A percentile compares a stretch with the other conserved stretches of the same genome.
Evolutionary conservation across 2,113 vertebrate genomes (phyloP).

Genomic region (Epinephelus lanceolatus): DNA sequence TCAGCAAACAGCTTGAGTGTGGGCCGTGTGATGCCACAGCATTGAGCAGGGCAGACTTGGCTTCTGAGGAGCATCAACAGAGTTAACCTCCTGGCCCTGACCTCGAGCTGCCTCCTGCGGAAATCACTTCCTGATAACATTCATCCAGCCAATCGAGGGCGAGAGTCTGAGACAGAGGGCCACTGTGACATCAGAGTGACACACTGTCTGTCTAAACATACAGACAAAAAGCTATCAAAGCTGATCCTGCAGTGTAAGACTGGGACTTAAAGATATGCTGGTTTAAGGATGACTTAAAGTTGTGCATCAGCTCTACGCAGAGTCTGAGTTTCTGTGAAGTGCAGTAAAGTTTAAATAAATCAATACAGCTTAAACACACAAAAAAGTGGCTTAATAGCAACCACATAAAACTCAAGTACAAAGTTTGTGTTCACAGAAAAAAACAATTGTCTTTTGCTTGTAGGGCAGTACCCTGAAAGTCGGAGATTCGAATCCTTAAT

Average conservation of each 20-base stretch:
- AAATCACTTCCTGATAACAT: constrained; percentile 60
- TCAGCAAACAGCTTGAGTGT: constrained; percentile 43
- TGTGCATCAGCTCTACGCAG: too few relatives aligned
- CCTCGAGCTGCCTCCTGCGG: constrained; percentile 48
- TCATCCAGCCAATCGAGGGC: constrained; percentile 63
- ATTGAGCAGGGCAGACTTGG: constrained; percentile 17
- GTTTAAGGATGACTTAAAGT: too few relatives aligned
- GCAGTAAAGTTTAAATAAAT: too few relatives aligned
- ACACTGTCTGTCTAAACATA: background rate
- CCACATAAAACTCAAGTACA: too few relatives aligned
- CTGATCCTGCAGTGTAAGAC: background rate
- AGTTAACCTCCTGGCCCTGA: constrained; percentile 61
- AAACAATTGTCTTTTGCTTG: too few relatives aligned
- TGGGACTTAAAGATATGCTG: background rate
- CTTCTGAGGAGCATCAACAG: constrained; percentile 58
- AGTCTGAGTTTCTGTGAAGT: too few relatives aligned
- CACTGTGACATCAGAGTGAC: constrained; percentile 28
- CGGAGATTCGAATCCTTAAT: too few relatives aligned
- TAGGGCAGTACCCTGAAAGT: too few relatives aligned
- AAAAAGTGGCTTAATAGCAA: too few relatives aligned
- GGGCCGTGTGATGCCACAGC: background rate
- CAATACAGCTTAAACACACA: too few relatives aligned
- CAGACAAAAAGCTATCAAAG: background rate
- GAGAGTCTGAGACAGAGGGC: constrained; percentile 24
- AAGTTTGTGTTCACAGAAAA: too few relatives aligned